A percentile compares a stretch with the other conserved stretches of the same genome.
Evolutionary conservation across 2,797 vertebrate genomes (phyloP).

Genomic region (Cynodonichthys magdalenae): DNA sequence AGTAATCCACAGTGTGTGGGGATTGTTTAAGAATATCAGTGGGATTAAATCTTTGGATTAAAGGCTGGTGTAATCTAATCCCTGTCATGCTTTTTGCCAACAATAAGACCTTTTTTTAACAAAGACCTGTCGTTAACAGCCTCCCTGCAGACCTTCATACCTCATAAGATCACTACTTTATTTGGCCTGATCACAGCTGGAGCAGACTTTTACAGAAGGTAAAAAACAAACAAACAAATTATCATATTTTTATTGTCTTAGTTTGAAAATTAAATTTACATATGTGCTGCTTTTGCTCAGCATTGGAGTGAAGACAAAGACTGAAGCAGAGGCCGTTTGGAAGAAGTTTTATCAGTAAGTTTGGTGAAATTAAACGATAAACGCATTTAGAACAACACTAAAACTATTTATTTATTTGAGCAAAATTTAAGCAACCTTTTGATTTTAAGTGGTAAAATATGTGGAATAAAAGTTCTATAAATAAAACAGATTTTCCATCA

Average conservation of each 20-base stretch:
- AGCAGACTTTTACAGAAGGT: constrained; percentile 72
- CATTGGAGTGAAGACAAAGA: constrained; percentile 72
- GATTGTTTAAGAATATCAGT: constrained; percentile 17
- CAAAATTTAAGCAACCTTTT: too few species aligned
- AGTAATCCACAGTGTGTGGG: not conserved
- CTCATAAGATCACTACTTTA: constrained; percentile 68
- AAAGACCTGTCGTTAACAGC: constrained; percentile 51
- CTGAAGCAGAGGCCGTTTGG: constrained; percentile 75
- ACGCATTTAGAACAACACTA: too few species aligned
- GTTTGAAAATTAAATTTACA: not conserved
- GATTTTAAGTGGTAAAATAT: too few species aligned
- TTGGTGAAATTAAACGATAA: too few species aligned
- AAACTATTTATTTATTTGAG: too few species aligned
- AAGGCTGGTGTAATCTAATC: constrained; percentile 49
- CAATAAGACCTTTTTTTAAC: constrained; percentile 9
- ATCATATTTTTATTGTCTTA: not conserved
- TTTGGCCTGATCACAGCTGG: constrained; percentile 71
- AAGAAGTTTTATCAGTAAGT: constrained; percentile 75
- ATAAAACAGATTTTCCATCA: too few species aligned
- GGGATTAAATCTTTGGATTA: constrained; percentile 19
- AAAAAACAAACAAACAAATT: not conserved
- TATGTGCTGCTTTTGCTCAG: constrained; percentile 46
- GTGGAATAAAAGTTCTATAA: too few species aligned
- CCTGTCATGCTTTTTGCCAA: constrained; percentile 40
- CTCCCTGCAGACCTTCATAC: constrained; percentile 61